Base-by-base conservation (phyloP, 2,113 vertebrate genomes). In the Sinocyclocheilus grahami region DNA sequence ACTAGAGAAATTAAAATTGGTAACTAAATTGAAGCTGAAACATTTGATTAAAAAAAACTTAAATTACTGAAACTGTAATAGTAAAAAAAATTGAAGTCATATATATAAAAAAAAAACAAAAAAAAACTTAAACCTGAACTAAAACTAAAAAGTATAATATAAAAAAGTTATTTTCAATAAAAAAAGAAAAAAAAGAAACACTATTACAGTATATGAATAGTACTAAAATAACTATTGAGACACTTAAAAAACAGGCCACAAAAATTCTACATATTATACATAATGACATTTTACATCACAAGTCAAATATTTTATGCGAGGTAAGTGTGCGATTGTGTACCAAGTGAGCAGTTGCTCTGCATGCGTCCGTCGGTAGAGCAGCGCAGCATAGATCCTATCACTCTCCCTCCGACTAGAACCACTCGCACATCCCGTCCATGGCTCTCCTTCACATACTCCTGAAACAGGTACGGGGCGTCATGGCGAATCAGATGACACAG, bases 271-370 rank as follows among this genome's bases (percentile, higher is more conserved):
- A 55, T 55, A 18, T 55, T 53, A 16, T 53, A 53, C 14, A 37
- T 37, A 53, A 53, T 53, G 3, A 53, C 1, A 55, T 55, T 55
- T 55, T 18, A 55, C 51, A 53, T 20, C 16, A 55, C 5, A 60
- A 60, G 58, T 60, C 1, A 22, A 60, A 60, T 22, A 22, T 60
- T 60, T 60, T 60, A 20, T 0, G 42, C 2, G 0, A 24, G 9
- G 13, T 0, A 4, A 37, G 10, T 42, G 18, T 33, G 18, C 5
- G 8, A 33, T 13, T 27, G 27, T 69, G 84, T 91, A 95, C 95
- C 95, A 2, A 97, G 92, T 24, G 96, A 97, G 91, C 96, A 97
- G 94, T 97, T 97, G 93, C 97, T 97, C 86, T 97, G 96, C 97
- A 97, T 97, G 60, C 97, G 96, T 14, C 96, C 97, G 0, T 97